phyloP scores from a whole-genome alignment of 2,797 vertebrate species.

The Lagorchestes hirsutus region DNA sequence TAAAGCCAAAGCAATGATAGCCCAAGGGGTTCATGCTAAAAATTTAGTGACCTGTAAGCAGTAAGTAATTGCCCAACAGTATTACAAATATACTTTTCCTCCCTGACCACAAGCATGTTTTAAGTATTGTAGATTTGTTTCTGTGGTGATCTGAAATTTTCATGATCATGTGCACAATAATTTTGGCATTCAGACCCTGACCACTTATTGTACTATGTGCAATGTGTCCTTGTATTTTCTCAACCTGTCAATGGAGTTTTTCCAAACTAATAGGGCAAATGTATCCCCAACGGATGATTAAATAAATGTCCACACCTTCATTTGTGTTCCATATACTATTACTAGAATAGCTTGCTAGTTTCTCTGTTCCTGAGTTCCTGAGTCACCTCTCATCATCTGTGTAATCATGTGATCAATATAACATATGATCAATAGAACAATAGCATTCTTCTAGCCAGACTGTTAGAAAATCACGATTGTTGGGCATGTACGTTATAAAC shows the following conservation, averaged over 20 bases:
- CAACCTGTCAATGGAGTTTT: not conserved
- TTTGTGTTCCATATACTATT: not conserved
- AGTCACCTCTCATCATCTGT: not conserved
- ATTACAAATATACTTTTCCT: constrained; percentile 3
- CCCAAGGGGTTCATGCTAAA: not conserved
- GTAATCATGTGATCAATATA: not conserved
- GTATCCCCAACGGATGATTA: not conserved
- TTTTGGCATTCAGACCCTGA: not conserved
- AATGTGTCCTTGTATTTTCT: not conserved
- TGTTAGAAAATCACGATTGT: not conserved
- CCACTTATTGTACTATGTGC: not conserved
- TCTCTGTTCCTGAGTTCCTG: not conserved
- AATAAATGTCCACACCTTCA: not conserved
- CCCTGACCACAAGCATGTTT: constrained; percentile 23
- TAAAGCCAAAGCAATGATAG: not conserved
- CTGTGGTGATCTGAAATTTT: not conserved
- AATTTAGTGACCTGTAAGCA: constrained; percentile 12
- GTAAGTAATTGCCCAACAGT: constrained; percentile 7
- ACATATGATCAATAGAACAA: not conserved
- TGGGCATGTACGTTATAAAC: no score
- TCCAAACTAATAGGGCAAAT: not conserved
- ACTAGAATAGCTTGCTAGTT: not conserved
- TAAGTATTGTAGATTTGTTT: not conserved
- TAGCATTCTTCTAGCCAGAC: not conserved
- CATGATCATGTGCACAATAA: not conserved